Evolutionary conservation across 2,113 vertebrate genomes (phyloP).

Genomic region (Onychostoma macrolepis): DNA sequence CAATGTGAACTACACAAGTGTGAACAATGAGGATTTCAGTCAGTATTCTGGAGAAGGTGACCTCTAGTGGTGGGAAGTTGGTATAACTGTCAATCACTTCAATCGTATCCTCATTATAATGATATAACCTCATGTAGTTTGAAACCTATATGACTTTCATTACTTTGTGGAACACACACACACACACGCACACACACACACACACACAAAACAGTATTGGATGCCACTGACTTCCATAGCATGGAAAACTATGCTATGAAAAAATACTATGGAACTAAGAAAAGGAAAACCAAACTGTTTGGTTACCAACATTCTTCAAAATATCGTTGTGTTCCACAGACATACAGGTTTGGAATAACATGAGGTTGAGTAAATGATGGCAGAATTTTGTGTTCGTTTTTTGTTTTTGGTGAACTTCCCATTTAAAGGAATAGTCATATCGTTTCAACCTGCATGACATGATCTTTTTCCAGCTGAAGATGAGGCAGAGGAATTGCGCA

Average conservation of each 20-base stretch:
- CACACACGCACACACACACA: too few relatives aligned
- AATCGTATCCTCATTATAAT: neutral
- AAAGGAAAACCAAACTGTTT: too few relatives aligned
- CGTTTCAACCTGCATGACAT: too few relatives aligned
- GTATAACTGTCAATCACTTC: neutral
- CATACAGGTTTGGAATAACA: neutral
- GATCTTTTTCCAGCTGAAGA: neutral
- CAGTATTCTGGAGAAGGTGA: neutral
- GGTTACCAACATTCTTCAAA: too few relatives aligned
- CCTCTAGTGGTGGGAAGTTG: neutral
- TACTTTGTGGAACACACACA: neutral
- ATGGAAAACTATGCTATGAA: too few relatives aligned
- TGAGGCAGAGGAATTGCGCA: constrained; percentile 34
- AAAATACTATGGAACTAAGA: too few relatives aligned
- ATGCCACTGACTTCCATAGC: too few relatives aligned
- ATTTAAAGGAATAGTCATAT: neutral
- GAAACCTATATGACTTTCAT: neutral
- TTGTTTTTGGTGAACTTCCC: neutral
- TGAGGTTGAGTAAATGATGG: neutral
- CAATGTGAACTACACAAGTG: too few relatives aligned
- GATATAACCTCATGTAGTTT: neutral
- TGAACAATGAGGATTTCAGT: neutral
- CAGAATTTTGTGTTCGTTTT: neutral
- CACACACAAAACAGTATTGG: too few relatives aligned
- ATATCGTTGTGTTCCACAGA: neutral